Percentiles rank a stretch among this genome's conserved stretches.
These are phyloP conservation scores for Limenitis camilla DNA, from an alignment of 2,888 invertebrate genomes.

Conservation along the genomic window DNA sequence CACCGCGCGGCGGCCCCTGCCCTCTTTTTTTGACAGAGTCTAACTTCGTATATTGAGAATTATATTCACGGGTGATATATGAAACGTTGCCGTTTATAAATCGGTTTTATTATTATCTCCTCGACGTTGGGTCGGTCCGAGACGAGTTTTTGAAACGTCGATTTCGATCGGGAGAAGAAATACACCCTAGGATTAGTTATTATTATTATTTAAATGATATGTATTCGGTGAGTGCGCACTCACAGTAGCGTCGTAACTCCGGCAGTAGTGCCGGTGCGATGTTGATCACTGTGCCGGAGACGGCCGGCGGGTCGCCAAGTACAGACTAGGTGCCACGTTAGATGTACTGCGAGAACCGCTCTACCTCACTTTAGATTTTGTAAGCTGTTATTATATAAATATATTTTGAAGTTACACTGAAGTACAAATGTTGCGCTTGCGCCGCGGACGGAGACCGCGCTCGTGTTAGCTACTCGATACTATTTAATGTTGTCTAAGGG, in stretches of 20 bases:
- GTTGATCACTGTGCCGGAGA: constrained; percentile 64
- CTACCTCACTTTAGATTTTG: constrained; percentile 70
- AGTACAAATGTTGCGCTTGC: constrained; percentile 57
- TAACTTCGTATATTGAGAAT: constrained; percentile 73
- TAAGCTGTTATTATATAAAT: constrained; percentile 71
- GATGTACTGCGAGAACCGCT: constrained; percentile 56
- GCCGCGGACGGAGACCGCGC: constrained; percentile 59
- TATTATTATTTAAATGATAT: constrained; percentile 58
- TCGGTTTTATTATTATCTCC: constrained; percentile 71
- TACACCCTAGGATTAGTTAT: constrained; percentile 71
- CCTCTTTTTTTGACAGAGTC: constrained; percentile 60
- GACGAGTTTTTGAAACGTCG: constrained; percentile 73
- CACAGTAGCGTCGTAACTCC: constrained; percentile 64
- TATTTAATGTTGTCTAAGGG: constrained; percentile 68
- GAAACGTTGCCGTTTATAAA: constrained; percentile 73
- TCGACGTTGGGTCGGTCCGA: constrained; percentile 72
- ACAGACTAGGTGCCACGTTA: constrained; percentile 34
- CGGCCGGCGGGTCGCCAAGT: constrained; percentile 31
- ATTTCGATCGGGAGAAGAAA: constrained; percentile 73
- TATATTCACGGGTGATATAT: constrained; percentile 75
- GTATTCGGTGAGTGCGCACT: constrained; percentile 62
- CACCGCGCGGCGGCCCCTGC: constrained; percentile 60
- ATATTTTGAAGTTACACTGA: constrained; percentile 69
- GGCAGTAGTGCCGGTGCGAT: constrained; percentile 64
- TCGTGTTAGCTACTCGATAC: constrained; percentile 53